phyloP scores from a whole-genome alignment of 2,113 vertebrate species.

The Alces alces region DNA sequence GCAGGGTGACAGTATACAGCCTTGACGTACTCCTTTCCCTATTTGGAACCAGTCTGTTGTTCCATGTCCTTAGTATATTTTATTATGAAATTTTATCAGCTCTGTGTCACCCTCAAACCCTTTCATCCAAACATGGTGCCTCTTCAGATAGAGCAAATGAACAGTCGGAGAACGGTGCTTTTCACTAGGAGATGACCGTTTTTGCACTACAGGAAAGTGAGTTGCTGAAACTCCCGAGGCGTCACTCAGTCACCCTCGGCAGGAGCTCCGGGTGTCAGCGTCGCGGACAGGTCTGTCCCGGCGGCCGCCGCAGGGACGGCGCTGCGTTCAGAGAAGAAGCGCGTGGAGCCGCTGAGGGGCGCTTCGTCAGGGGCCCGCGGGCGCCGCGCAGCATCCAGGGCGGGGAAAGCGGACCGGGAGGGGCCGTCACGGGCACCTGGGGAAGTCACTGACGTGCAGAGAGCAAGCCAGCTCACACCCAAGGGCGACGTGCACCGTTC shows the following conservation, averaged over 20 bases:
- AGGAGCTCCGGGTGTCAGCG: rapidly evolving
- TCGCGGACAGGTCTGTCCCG: rapidly evolving
- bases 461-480: neutral
- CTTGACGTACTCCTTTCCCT: rapidly evolving
- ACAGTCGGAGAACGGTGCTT: rapidly evolving
- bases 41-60: neutral
- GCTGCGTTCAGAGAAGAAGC: neutral
- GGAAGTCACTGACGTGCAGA: neutral
- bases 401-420: neutral
- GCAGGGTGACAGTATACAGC: neutral
- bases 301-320: rapidly evolving
- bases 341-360: rapidly evolving
- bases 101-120: neutral
- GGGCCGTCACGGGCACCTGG: rapidly evolving
- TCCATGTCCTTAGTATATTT: neutral
- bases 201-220: neutral
- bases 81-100: neutral
- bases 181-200: rapidly evolving
- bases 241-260: rapidly evolving
- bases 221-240: neutral
- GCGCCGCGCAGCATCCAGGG: rapidly evolving
- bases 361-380: neutral
- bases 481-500: rapidly evolving
- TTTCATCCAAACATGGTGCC: too few relatives aligned
- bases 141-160: neutral